Evolutionary conservation across 2,797 vertebrate species (phyloP).

Genomic region (Mareca penelope): DNA sequence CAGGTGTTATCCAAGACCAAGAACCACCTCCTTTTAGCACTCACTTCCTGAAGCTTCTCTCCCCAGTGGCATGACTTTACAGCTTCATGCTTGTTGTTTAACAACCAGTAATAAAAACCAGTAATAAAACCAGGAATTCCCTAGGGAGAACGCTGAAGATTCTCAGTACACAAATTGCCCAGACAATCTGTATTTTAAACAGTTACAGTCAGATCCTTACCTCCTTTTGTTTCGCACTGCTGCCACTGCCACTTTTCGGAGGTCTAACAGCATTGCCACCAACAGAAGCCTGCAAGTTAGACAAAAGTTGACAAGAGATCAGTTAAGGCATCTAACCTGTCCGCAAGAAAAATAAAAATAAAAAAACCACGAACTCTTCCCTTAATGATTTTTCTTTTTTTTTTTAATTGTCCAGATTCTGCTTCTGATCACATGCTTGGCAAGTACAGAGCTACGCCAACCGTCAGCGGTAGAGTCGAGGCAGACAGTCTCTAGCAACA

Average conservation of each 20-base stretch:
- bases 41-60: not conserved
- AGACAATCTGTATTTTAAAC: not conserved
- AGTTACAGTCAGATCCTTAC: conserved; percentile 41
- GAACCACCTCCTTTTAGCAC: not conserved
- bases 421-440: conserved; percentile 8
- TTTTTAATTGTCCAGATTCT: not conserved
- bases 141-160: not conserved
- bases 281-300: conserved; percentile 53
- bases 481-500: not conserved
- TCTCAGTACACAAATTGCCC: rapidly evolving
- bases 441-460: conserved; percentile 14
- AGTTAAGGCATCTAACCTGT: not conserved
- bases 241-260: conserved; percentile 9
- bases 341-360: not conserved
- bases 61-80: not conserved
- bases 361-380: not conserved
- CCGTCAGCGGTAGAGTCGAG: not conserved
- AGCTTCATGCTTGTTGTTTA: not conserved
- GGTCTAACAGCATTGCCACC: conserved; percentile 28
- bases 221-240: conserved; percentile 67
- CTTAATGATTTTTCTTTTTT: not conserved
- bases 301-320: not conserved
- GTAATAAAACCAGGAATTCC: not conserved
- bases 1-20: not conserved
- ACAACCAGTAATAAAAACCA: not conserved